Base-by-base conservation (phyloP, 2,888 invertebrate genomes). In the Stegophylla sp. region DNA sequence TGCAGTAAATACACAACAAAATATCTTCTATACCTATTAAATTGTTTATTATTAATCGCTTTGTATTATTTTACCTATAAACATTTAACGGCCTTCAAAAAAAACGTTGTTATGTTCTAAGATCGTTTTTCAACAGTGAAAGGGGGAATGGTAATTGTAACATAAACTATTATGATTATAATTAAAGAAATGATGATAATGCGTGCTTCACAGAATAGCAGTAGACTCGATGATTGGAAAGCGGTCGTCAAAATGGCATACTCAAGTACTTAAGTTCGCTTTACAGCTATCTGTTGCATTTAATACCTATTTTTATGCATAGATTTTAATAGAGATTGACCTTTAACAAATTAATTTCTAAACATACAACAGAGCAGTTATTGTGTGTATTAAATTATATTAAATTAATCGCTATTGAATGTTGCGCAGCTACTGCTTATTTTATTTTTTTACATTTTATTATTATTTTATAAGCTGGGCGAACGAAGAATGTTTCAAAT, bases 281-380 rank as follows among this genome's bases (percentile, higher is more conserved):
- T 20, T 61, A 45, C n/a, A 28, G 73, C 61, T 61, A 73, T 73
- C 59, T 73, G 61, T 61, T 61, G 59, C 73, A 1, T 61, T 73
- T 73, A 61, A 61, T 61, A 73, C n/a, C 59, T 13, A 48, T 73
- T 59, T 43, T 59, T 61, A 61, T 48, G 28, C 28, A 48, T 26
- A 61, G 28, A 61, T 61, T 73, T 69, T 48, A 61, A 20, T 48
- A 45, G 45, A 48, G 26, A 61, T 73, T 28, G 45, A 13, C 2
- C n/a, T 1, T 7, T 26, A 43, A 71, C 51, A 72, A 17, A 43
- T n/a, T 43, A 73, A 59, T 73, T 43, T 43, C 56, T 45, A 41
- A n/a, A 26, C 45, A n/a, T 26, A 34, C 13, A 67, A 45, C 17
- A 66, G 45, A 43, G 53, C 17, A 17, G 53, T n/a, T n/a, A n/a